phyloP scores from a whole-genome alignment of 2,888 invertebrate species.

The Ophioninae sp. region DNA sequence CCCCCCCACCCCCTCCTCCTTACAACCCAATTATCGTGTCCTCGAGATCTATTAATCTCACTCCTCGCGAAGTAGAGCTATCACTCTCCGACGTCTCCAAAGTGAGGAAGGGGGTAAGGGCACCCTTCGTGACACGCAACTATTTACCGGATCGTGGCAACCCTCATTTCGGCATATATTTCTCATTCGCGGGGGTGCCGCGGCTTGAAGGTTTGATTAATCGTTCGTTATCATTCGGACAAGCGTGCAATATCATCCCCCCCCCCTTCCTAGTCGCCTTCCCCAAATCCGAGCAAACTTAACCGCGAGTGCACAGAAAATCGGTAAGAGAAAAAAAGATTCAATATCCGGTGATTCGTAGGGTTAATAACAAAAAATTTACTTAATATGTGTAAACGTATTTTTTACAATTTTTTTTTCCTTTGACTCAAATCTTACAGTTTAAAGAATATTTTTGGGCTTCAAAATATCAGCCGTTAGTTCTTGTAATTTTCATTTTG shows the following conservation, averaged over 20 bases:
- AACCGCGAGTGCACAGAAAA: no score
- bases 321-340: no score
- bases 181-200: constrained; percentile 18
- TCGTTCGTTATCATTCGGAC: constrained; percentile 42
- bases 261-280: neutral
- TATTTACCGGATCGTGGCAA: constrained; percentile 44
- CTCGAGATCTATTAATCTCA: constrained; percentile 46
- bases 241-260: constrained; percentile 51
- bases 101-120: constrained; percentile 17
- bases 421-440: no score
- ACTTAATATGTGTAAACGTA: no score
- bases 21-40: constrained; percentile 43
- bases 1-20: neutral
- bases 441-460: no score
- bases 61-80: constrained; percentile 45
- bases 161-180: constrained; percentile 27
- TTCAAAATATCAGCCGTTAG: no score
- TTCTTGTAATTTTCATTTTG: no score
- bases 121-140: constrained; percentile 50
- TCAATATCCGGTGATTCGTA: no score
- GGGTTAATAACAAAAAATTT: no score
- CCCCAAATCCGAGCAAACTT: no score
- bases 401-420: no score
- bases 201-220: constrained; percentile 45
- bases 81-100: constrained; percentile 47